Evolutionary conservation across 1,140 invertebrate genomes (phyloP).

Genomic region (Limonius californicus): DNA sequence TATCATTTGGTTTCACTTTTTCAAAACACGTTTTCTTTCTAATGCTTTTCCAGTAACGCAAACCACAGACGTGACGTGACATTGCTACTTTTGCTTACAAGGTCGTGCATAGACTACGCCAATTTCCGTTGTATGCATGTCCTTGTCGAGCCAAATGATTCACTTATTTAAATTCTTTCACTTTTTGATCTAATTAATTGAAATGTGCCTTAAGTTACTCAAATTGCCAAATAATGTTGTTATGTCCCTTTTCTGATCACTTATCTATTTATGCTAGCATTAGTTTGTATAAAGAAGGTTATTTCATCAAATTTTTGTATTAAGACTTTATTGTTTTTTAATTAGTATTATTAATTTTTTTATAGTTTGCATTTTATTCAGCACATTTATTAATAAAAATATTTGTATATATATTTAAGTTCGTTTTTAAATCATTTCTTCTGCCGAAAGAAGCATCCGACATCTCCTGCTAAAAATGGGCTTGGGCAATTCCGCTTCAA

Average conservation of each 20-base stretch:
- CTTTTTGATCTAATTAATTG: not conserved
- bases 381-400: conserved; percentile 9
- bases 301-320: not conserved
- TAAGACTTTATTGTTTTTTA: conserved; percentile 1
- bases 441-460: no score
- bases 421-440: not conserved
- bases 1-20: not conserved
- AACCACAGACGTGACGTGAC: not conserved
- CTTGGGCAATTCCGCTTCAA: no score
- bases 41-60: not conserved
- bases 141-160: not conserved
- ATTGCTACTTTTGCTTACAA: not conserved
- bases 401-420: not conserved
- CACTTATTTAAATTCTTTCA: not conserved
- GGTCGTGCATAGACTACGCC: not conserved
- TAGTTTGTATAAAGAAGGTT: not conserved
- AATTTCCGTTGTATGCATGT: conserved; percentile 2
- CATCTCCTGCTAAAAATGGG: no score
- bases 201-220: conserved; percentile 11
- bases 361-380: not conserved
- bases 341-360: not conserved
- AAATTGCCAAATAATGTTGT: conserved; percentile 8
- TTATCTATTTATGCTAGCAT: not conserved
- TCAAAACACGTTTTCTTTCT: not conserved
- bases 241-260: not conserved